Percentiles rank a stretch among this genome's conserved stretches.
These are phyloP conservation scores for Pristionchus japonicus DNA, from an alignment of 2,888 invertebrate species.

Conservation along the genomic window DNA sequence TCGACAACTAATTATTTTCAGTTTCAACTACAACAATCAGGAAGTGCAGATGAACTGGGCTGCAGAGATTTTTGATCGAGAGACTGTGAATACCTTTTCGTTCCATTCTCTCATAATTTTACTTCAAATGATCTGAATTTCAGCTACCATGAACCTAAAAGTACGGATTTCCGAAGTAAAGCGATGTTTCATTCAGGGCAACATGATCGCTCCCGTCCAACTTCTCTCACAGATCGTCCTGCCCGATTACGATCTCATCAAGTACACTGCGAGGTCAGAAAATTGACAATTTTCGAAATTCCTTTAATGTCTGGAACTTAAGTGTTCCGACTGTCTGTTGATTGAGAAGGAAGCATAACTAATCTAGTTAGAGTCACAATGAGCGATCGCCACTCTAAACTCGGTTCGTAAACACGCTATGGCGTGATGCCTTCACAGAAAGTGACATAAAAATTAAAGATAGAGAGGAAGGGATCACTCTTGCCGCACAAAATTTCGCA, in stretches of 20 bases:
- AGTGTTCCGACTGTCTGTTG: too few relatives aligned
- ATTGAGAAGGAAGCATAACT: too few relatives aligned
- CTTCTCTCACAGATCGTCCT: slow-evolving; percentile 66
- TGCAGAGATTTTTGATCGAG: not conserved
- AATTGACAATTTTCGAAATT: too few relatives aligned
- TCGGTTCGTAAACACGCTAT: not conserved
- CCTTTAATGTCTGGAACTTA: too few relatives aligned
- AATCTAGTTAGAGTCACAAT: not conserved
- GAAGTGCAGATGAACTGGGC: slow-evolving; percentile 74
- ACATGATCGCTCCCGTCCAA: slow-evolving; percentile 53
- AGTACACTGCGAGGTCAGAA: slow-evolving; percentile 53
- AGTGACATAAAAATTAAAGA: too few relatives aligned
- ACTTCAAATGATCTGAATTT: too few relatives aligned
- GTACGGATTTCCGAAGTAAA: slow-evolving; percentile 42
- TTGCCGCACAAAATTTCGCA: too few relatives aligned
- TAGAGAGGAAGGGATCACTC: too few relatives aligned
- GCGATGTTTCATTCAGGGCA: slow-evolving; percentile 42
- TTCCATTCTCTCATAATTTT: not conserved
- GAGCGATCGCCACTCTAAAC: not conserved
- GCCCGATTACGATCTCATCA: slow-evolving; percentile 72
- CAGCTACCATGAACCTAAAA: not conserved
- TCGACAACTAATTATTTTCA: slow-evolving; percentile 48
- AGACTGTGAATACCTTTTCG: not conserved
- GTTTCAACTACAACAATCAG: slow-evolving; percentile 75
- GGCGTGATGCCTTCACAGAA: too few relatives aligned